Evolutionary conservation across 2,113 vertebrate genomes (phyloP).

Genomic region (Equus quagga): DNA sequence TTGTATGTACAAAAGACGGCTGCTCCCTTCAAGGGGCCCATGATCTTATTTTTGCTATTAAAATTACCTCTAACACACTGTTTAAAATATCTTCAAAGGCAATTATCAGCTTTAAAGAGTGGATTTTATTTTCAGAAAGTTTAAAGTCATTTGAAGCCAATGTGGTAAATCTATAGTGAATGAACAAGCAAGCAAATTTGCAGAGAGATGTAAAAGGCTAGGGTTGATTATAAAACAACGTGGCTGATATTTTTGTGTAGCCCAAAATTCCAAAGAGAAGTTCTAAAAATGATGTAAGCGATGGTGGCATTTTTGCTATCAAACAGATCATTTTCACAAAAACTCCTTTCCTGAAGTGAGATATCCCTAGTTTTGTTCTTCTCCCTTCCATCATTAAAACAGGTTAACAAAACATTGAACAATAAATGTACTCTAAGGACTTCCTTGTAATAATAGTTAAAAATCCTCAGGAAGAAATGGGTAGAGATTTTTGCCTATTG

Average conservation of each 20-base stretch:
- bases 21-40: background rate
- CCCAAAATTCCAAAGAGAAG: constrained; percentile 41
- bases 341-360: background rate
- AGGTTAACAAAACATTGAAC: background rate
- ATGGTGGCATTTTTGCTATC: background rate
- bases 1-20: background rate
- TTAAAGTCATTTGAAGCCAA: constrained; percentile 37
- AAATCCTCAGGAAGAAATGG: background rate
- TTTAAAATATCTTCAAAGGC: constrained; percentile 48
- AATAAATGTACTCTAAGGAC: background rate
- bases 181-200: background rate
- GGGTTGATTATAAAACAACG: background rate
- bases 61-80: background rate
- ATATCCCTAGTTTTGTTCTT: background rate
- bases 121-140: constrained; percentile 51
- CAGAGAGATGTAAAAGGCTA: background rate
- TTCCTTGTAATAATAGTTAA: background rate
- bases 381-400: background rate
- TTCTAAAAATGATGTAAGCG: background rate
- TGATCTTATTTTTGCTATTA: constrained; percentile 43
- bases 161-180: background rate
- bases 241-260: background rate
- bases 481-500: background rate
- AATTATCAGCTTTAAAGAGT: constrained; percentile 18
- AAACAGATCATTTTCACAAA: background rate